A percentile compares a stretch with the other conserved stretches of the same genome.
Evolutionary conservation across 2,797 vertebrate species (phyloP).

Genomic region (Xerus rutilus): DNA sequence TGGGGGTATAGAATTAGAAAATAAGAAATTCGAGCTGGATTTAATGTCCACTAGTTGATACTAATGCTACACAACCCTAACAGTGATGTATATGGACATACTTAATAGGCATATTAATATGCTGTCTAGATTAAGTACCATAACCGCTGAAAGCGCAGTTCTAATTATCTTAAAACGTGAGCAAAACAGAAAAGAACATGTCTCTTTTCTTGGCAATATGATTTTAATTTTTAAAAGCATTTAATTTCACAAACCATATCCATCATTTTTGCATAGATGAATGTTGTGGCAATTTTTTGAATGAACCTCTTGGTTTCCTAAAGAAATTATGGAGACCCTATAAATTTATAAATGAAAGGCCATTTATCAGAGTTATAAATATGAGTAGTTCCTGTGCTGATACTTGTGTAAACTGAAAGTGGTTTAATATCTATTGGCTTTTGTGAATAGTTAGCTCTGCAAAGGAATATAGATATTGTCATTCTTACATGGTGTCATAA

Average conservation of each 20-base stretch:
- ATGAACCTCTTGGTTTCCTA: slow-evolving; percentile 75
- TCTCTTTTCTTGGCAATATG: slow-evolving; percentile 57
- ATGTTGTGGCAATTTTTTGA: slow-evolving; percentile 80
- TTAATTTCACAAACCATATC: slow-evolving; percentile 55
- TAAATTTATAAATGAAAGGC: slow-evolving; percentile 78
- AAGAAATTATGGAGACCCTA: slow-evolving; percentile 75
- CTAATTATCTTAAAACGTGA: slow-evolving; percentile 69
- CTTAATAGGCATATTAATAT: slow-evolving; percentile 76
- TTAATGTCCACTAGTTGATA: slow-evolving; percentile 53
- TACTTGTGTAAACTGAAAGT: slow-evolving; percentile 50
- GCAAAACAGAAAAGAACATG: slow-evolving; percentile 7
- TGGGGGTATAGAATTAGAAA: slow-evolving; percentile 61
- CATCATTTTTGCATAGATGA: slow-evolving; percentile 72
- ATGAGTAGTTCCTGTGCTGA: slow-evolving; percentile 43
- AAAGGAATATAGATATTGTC: slow-evolving; percentile 64
- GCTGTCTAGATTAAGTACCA: slow-evolving; percentile 53
- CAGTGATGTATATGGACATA: slow-evolving; percentile 54
- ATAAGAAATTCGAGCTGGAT: slow-evolving; percentile 71
- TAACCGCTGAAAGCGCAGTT: slow-evolving; percentile 65
- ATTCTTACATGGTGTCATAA: slow-evolving; percentile 48
- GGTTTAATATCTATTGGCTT: slow-evolving; percentile 72
- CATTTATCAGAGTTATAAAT: slow-evolving; percentile 80
- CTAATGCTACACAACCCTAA: slow-evolving; percentile 44
- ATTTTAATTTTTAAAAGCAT: slow-evolving; percentile 78
- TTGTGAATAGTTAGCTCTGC: slow-evolving; percentile 40